Evolutionary conservation across 2,888 invertebrate genomes (phyloP), one percentile per base, ranked within the genome.

Genomic region (Metacarcinus magister): DNA sequence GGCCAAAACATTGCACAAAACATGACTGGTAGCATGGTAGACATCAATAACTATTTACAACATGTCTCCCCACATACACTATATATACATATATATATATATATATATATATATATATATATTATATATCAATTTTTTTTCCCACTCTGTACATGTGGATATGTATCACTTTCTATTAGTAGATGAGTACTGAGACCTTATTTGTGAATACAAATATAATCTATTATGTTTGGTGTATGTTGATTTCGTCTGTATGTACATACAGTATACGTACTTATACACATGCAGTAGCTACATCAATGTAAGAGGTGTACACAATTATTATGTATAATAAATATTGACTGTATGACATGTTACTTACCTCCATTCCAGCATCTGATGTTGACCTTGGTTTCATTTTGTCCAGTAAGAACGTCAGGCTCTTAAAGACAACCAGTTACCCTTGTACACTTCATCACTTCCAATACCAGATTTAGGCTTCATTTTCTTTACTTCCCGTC

Each of bases 341-440:
- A 0, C 19, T 54, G 54, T 8, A 54, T 54, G 54, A 10, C 48
- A 92, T 92, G 44, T 92, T 92, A 92, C 92, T 92, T 92, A 92
- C 92, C 48, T 92, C 28, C 48, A 92, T 48, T 48, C 48, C 92
- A 92, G 92, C 92, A 48, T 48, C 48, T 92, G 10, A 92, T 92
- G 48, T 16, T 48, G 48, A 28, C n/a, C 92, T 46, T 48, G 48
- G 92, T 92, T 92, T 90, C 92, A 48, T 92, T 92, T 92, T 48
- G 48, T 92, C 92, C 92, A 92, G 48, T 48, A 92, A 39, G 48
- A 48, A 92, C n/a, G 92, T n/a, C 92, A 92, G n/a, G 92, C 48
- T 92, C 46, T 48, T 92, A 23, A 46, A 92, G 92, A 48, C 92
- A 48, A 92, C 92, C 92, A 92, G 46, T 92, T 48, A 48, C 92